phyloP scores from a whole-genome alignment of 2,113 vertebrate species.

The Pygoscelis adeliae region DNA sequence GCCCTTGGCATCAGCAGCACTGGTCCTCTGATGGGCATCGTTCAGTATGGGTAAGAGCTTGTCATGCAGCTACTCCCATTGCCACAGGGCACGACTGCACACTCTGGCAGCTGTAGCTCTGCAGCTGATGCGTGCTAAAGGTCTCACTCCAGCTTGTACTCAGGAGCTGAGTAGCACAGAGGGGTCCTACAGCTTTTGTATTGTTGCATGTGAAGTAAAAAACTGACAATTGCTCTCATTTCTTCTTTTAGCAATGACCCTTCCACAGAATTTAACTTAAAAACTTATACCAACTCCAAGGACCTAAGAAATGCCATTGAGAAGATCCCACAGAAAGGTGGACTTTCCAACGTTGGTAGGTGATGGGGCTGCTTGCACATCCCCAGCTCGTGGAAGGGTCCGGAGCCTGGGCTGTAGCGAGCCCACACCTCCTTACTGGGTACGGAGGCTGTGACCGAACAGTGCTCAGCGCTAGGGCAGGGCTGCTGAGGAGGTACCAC shows the following conservation, averaged over 20 bases:
- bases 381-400: background rate
- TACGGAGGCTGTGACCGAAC: background rate
- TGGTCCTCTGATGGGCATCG: constrained; percentile 92
- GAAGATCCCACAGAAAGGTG: constrained; percentile 92
- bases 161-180: background rate
- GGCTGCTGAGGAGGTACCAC: background rate
- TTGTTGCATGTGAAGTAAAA: background rate
- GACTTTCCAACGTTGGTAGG: constrained; percentile 93
- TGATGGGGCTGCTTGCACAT: background rate
- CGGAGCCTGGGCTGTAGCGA: background rate
- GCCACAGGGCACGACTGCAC: accelerated
- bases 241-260: constrained; percentile 83
- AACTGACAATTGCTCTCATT: constrained; percentile 5
- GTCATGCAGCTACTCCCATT: background rate
- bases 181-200: background rate
- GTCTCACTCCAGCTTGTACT: background rate
- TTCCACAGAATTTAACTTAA: constrained; percentile 89
- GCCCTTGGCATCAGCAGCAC: constrained; percentile 83
- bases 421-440: background rate
- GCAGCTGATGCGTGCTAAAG: accelerated
- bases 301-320: constrained; percentile 87
- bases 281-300: constrained; percentile 80
- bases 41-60: constrained; percentile 90
- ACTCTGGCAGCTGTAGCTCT: background rate
- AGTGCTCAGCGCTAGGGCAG: background rate